These are phyloP conservation scores for Hoplodrina blanda DNA, from an alignment of 2,888 invertebrate genomes.

Conservation along the genomic window DNA sequence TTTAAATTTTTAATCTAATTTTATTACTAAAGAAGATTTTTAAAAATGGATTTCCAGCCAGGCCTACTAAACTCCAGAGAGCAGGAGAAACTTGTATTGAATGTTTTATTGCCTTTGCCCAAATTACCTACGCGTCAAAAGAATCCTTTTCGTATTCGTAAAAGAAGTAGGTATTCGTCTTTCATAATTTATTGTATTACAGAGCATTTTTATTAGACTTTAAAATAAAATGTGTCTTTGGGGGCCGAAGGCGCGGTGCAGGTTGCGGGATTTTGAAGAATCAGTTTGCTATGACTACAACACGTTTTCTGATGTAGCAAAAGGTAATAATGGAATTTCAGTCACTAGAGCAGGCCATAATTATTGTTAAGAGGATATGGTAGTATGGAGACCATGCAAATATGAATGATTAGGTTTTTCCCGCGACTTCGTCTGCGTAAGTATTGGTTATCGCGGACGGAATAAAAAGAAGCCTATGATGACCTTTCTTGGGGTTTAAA, in stretches of 20 bases:
- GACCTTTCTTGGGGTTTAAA: too few relatives aligned
- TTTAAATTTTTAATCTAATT: too few relatives aligned
- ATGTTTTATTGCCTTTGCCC: constrained; percentile 3
- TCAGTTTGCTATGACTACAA: background rate
- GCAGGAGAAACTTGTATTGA: background rate
- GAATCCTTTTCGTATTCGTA: background rate
- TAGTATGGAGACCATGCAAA: too few relatives aligned
- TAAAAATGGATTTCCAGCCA: too few relatives aligned
- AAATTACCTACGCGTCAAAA: background rate
- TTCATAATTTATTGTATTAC: background rate
- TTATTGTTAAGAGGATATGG: background rate
- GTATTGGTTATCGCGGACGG: too few relatives aligned
- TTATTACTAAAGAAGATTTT: too few relatives aligned
- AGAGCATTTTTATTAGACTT: background rate
- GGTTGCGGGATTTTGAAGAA: background rate
- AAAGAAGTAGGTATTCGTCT: background rate
- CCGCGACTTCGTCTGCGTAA: too few relatives aligned
- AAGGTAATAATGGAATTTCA: background rate
- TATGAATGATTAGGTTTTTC: too few relatives aligned
- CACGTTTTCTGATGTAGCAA: background rate
- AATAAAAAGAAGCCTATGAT: too few relatives aligned
- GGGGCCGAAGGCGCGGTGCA: background rate
- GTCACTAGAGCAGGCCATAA: background rate
- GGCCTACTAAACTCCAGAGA: background rate
- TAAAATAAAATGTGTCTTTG: background rate